Evolutionary conservation across 2,113 vertebrate genomes (phyloP).

Genomic region (Stictonetta naevosa): DNA sequence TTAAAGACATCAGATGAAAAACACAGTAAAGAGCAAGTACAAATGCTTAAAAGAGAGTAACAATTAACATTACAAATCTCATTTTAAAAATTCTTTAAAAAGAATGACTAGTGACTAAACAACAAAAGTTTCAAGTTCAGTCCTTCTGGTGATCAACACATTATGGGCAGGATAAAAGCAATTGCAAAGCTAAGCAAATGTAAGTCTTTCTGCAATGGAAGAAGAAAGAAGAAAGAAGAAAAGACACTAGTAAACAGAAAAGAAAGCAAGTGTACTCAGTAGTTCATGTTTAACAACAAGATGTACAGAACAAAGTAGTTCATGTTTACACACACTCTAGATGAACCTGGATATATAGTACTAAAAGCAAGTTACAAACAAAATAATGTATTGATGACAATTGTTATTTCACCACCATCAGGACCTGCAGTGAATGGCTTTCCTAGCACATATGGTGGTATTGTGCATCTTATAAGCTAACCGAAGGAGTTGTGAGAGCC

Average conservation of each 20-base stretch:
- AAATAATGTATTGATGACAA: neutral
- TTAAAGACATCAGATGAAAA: neutral
- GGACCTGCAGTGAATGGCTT: neutral
- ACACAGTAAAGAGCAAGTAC: neutral
- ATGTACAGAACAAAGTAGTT: neutral
- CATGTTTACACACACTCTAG: neutral
- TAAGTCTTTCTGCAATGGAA: neutral
- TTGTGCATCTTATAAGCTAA: neutral
- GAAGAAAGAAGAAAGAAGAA: neutral
- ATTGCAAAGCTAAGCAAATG: neutral
- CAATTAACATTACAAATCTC: neutral
- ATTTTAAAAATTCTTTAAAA: neutral
- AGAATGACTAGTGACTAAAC: neutral
- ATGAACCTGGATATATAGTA: neutral
- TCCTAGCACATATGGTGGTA: neutral
- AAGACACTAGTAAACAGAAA: neutral
- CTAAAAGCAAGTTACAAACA: neutral
- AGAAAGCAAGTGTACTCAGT: neutral
- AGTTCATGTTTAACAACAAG: neutral
- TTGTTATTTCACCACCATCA: neutral
- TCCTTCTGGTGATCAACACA: neutral
- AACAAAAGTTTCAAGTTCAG: neutral
- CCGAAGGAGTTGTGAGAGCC: neutral
- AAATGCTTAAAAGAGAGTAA: neutral
- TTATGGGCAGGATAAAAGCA: neutral